phyloP scores from a whole-genome alignment of 2,888 invertebrate genomes.

The Coelinius sp. region DNA sequence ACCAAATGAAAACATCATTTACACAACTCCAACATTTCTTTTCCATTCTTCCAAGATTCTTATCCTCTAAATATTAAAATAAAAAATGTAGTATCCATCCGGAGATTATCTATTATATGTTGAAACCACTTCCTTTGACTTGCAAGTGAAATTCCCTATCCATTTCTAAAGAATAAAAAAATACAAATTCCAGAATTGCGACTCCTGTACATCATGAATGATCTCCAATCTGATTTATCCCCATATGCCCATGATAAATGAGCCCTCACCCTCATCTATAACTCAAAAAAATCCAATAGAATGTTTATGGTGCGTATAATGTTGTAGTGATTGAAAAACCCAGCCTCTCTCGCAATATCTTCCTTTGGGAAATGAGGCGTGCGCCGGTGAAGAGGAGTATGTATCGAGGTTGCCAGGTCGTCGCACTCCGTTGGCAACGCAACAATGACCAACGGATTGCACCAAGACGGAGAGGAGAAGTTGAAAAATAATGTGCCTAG shows the following conservation, averaged over 20 bases:
- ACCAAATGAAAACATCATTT: neutral
- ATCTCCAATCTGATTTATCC: neutral
- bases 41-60: neutral
- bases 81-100: neutral
- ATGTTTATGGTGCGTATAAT: slow-evolving; percentile 18
- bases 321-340: slow-evolving; percentile 14
- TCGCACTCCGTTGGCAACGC: slow-evolving; percentile 63
- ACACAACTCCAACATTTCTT: neutral
- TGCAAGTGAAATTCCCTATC: neutral
- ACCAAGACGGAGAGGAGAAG: slow-evolving; percentile 29
- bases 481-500: slow-evolving; percentile 6
- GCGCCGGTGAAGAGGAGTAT: slow-evolving; percentile 23
- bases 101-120: neutral
- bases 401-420: slow-evolving; percentile 66
- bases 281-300: neutral
- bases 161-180: no score
- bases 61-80: neutral
- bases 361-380: slow-evolving; percentile 27
- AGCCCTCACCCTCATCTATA: neutral
- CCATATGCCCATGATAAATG: neutral
- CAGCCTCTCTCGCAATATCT: slow-evolving; percentile 7
- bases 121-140: neutral
- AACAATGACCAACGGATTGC: slow-evolving; percentile 58
- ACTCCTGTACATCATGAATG: neutral
- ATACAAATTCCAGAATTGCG: neutral